A percentile compares a stretch with the other conserved stretches of the same genome.
phyloP scores from a whole-genome alignment of 2,797 vertebrate species.

The Semaprochilodus insignis region DNA sequence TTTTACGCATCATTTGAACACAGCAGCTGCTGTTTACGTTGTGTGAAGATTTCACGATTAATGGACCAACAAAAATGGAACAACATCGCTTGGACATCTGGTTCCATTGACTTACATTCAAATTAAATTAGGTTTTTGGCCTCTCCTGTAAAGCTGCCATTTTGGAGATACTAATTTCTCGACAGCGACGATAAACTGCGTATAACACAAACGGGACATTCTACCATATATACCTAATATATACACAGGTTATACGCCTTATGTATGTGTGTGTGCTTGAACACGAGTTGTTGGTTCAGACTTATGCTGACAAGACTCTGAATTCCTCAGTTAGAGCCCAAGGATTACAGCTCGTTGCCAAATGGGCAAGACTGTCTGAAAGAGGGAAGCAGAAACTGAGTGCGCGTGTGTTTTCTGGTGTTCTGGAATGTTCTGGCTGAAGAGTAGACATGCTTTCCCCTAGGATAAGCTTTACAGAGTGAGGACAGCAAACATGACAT shows the following conservation, averaged over 20 bases:
- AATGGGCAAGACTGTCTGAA: slow-evolving; percentile 47
- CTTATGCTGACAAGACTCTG: slow-evolving; percentile 48
- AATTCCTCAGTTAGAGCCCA: slow-evolving; percentile 58
- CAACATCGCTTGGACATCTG: too few relatives aligned
- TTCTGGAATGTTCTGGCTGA: slow-evolving; percentile 51
- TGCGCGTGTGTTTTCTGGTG: background rate
- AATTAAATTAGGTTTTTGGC: too few relatives aligned
- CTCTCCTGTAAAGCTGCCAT: too few relatives aligned
- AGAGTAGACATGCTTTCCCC: slow-evolving; percentile 36
- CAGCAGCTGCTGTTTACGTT: too few relatives aligned
- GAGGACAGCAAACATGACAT: slow-evolving; percentile 48
- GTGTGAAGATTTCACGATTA: too few relatives aligned
- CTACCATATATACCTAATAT: too few relatives aligned
- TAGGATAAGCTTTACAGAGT: slow-evolving; percentile 36
- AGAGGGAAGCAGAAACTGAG: slow-evolving; percentile 13
- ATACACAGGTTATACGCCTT: background rate
- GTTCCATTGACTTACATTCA: too few relatives aligned
- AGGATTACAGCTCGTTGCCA: slow-evolving; percentile 53
- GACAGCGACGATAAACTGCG: too few relatives aligned
- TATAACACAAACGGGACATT: too few relatives aligned
- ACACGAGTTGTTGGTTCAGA: slow-evolving; percentile 50
- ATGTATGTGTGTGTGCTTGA: background rate
- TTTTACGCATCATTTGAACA: too few relatives aligned
- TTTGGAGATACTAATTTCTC: too few relatives aligned
- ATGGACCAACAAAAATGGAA: too few relatives aligned